Conservation (phyloP, 2,113 vertebrate species). For the Pygoscelis adeliae region DNA sequence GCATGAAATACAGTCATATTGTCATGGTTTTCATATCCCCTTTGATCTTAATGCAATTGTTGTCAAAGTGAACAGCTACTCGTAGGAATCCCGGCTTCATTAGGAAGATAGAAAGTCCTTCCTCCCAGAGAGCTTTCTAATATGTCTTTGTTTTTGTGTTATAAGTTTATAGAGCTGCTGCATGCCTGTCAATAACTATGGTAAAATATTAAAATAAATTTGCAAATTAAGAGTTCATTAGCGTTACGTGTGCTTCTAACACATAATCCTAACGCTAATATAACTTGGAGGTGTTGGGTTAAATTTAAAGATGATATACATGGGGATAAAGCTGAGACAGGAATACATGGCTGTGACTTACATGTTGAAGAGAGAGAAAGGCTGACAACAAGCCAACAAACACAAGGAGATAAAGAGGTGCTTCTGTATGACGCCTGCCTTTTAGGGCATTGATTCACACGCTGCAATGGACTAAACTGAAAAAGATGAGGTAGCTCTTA, state of each 20-base stretch:
- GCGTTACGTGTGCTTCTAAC: background rate
- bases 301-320: background rate
- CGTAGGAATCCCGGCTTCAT: constrained; percentile 4
- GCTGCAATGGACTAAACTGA: rapidly evolving
- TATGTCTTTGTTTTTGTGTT: background rate
- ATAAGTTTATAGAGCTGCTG: background rate
- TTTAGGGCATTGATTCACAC: background rate
- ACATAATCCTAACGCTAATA: background rate
- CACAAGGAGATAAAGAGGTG: background rate
- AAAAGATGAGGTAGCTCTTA: background rate
- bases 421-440: background rate
- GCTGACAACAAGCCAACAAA: background rate
- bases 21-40: constrained; percentile 45
- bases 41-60: constrained; percentile 60
- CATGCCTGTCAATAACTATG: background rate
- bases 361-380: background rate
- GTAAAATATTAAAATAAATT: constrained; percentile 23
- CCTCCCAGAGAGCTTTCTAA: background rate
- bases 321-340: background rate
- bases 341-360: background rate
- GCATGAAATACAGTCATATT: constrained; percentile 57
- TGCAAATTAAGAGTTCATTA: background rate
- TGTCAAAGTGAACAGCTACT: constrained; percentile 47
- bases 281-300: constrained; percentile 4
- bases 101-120: constrained; percentile 40